phyloP scores from a whole-genome alignment of 92 coral and sea anemone genomes.

The Anthopleura xanthogrammica region DNA sequence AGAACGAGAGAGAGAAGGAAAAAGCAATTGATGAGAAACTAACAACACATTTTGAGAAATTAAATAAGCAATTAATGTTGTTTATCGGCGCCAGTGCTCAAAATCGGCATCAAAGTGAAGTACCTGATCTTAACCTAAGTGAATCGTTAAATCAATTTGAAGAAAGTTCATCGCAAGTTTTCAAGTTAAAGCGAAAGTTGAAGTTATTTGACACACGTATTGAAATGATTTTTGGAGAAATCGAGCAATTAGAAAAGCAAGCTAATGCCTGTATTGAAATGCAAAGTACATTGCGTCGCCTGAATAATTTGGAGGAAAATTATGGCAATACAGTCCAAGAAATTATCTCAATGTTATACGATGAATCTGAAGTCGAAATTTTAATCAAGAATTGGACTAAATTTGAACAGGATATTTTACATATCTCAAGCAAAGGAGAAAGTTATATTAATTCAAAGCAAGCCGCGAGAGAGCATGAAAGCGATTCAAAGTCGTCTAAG shows the following conservation, averaged over 20 bases:
- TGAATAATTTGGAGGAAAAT: neutral
- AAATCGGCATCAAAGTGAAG: too few species aligned
- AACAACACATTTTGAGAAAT: too few species aligned
- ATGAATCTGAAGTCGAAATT: neutral
- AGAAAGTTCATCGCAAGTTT: too few species aligned
- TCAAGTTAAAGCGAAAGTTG: slow-evolving; percentile 12
- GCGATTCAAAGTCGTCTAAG: neutral
- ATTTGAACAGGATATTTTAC: neutral
- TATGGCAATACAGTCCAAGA: neutral
- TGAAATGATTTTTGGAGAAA: neutral
- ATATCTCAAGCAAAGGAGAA: neutral
- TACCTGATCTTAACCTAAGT: too few species aligned
- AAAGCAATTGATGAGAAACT: too few species aligned
- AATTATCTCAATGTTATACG: neutral
- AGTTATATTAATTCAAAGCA: neutral
- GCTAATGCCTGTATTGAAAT: neutral
- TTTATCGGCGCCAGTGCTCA: too few species aligned
- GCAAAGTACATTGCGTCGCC: neutral
- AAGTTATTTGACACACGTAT: slow-evolving; percentile 32
- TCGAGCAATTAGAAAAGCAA: neutral
- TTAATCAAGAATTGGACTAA: neutral
- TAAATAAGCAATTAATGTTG: too few species aligned
- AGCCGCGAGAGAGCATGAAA: too few species aligned
- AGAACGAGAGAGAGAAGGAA: too few species aligned
- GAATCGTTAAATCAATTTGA: too few species aligned